phyloP scores from a whole-genome alignment of 1,140 invertebrate genomes.

The Holcopasites calliopsidis region DNA sequence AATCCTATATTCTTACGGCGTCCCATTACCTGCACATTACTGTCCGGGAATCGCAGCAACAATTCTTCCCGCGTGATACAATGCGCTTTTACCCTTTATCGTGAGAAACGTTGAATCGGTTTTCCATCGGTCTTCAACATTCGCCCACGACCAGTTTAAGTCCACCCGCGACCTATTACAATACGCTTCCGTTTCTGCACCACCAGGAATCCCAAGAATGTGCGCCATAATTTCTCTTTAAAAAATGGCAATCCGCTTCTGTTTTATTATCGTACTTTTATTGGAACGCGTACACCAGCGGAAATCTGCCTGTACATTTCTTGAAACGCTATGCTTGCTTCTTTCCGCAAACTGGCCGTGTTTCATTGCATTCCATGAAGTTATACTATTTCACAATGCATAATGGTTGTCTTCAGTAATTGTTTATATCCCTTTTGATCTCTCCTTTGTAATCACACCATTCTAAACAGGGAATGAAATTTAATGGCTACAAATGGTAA shows the following conservation, averaged over 20 bases:
- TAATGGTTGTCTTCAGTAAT: background rate
- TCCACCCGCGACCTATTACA: background rate
- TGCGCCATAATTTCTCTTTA: constrained; percentile 3
- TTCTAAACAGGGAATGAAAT: no score
- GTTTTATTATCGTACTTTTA: constrained; percentile 13
- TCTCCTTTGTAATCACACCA: no score
- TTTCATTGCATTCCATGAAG: background rate
- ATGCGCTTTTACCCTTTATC: constrained; percentile 61
- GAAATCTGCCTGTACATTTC: constrained; percentile 3
- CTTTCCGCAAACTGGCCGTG: background rate
- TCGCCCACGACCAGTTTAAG: constrained; percentile 39
- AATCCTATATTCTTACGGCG: constrained; percentile 19
- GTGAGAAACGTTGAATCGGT: constrained; percentile 53
- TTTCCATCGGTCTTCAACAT: constrained; percentile 50
- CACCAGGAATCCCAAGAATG: background rate
- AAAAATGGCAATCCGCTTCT: background rate
- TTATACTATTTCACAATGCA: background rate
- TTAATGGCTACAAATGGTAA: no score
- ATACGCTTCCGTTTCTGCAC: background rate
- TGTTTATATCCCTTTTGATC: background rate
- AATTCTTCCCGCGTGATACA: constrained; percentile 42
- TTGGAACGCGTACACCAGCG: background rate
- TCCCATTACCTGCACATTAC: constrained; percentile 43
- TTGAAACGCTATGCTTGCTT: background rate
- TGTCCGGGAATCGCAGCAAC: constrained; percentile 38